Evolutionary conservation across 1,140 invertebrate genomes (phyloP), one percentile per base, ranked within the genome.

Genomic region (Heterodera carotae): DNA sequence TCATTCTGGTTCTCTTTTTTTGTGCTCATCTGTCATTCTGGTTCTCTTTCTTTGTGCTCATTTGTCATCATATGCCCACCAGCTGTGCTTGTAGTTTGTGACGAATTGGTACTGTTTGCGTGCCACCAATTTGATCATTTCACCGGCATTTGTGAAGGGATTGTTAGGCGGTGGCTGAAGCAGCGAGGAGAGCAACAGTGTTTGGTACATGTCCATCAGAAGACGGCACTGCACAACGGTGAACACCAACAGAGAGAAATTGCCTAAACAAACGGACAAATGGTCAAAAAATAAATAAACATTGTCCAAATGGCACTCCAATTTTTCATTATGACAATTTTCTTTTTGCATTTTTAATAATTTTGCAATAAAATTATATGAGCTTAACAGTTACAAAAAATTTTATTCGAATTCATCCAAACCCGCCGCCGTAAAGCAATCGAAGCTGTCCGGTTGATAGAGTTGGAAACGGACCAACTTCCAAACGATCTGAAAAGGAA

Each of bases 401-500:
- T n/a, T n/a, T n/a, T n/a, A n/a, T n/a, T n/a, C n/a, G n/a, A n/a
- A n/a, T n/a, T 53, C 48, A 4, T 5, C 18, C 48, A 15, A 43
- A 80, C 80, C 80, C 33, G 62, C 81, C 5, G 66, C 39, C n/a
- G 80, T 81, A 18, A 43, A 36, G 60, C 43, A 83, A 36, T 81
- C 81, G 36, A 81, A 82, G 4, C 72, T 43, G 43, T 83, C 77
- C 31, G 80, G 80, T 43, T 81, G 80, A 56, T 81, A 81, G 8
- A 81, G 67, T 60, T 81, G 80, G 22, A 81, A 69, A 53, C 80
- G 81, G 36, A 81, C 34, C 34, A 81, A 64, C 34, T 81, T 79
- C 80, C 80, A 81, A 27, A 83, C 67, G 33, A 83, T 29, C 82
- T 81, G n/a, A n/a, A n/a, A n/a, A n/a, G n/a, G n/a, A n/a, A n/a